Base-by-base conservation (phyloP, 2,797 vertebrate genomes). In the Lacerta bilineata region DNA sequence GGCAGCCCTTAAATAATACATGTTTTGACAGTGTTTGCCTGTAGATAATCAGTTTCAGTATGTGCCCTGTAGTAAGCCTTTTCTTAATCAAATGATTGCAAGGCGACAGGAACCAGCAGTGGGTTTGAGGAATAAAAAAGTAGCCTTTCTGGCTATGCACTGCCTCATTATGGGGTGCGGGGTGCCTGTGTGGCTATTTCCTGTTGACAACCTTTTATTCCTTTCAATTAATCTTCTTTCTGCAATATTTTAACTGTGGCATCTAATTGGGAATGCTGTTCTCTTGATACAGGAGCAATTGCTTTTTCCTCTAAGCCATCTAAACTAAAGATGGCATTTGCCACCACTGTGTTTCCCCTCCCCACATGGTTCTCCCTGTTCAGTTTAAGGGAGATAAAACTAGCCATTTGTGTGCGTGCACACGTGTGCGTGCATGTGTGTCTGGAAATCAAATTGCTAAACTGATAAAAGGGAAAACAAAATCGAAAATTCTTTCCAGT, bases 391-490 rank as follows among this genome's bases (percentile, higher is more conserved):
- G 93, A 82, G 86, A 93, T 83, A 74, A 94, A 91, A 90, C 33
- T 89, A 92, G 91, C 29, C 87, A 86, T 68, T 81, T 80, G 29
- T 36, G 9, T 72, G 10, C 13, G 5, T 72, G 75, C 59, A 55
- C 2, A 3, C 3, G 50, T 4, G 13, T 55, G 50, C 1, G 3
- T 50, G 50, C 46, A 50, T 55, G 18, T 33, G 33, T 33, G 33
- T 33, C 1, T 5, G 7, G 0, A 90, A 94, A 95, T 86, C 85
- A 91, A 89, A 93, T 93, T 87, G 87, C 93, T 90, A 95, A 92
- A 91, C 86, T 93, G 93, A 93, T 95, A 93, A 94, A 95, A 80
- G 68, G 66, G 46, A 77, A 83, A 93, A n/a, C n/a, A n/a, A n/a
- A n/a, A n/a, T n/a, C n/a, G n/a, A n/a, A n/a, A n/a, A n/a, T n/a